Evolutionary conservation across 2,888 invertebrate species (phyloP).

Genomic region (Oxystoma pomonae): DNA sequence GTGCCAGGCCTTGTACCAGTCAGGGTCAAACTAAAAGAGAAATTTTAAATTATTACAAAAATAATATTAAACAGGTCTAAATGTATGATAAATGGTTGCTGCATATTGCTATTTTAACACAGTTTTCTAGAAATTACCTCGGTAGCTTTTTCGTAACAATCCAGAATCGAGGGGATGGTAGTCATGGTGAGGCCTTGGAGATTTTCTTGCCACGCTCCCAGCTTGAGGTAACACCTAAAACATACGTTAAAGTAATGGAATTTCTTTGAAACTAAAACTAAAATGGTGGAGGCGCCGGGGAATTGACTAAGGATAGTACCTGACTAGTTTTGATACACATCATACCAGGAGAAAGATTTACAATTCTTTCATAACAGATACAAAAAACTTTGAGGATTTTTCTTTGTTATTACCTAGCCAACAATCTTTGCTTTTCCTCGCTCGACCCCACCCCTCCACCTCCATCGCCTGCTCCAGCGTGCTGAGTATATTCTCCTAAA

Average conservation of each 20-base stretch:
- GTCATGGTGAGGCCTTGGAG: slow-evolving; percentile 74
- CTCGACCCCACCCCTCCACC: slow-evolving; percentile 28
- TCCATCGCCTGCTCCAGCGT: neutral
- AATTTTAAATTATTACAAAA: neutral
- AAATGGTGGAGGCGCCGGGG: neutral
- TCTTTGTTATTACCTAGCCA: slow-evolving; percentile 35
- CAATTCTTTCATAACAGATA: too few species aligned
- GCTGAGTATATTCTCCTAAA: neutral
- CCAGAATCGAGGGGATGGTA: slow-evolving; percentile 71
- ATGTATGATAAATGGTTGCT: neutral
- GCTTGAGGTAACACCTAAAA: slow-evolving; percentile 75
- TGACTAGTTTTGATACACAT: too few species aligned
- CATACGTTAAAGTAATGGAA: neutral
- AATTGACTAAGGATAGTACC: too few species aligned
- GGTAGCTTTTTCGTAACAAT: slow-evolving; percentile 79
- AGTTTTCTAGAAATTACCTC: too few species aligned
- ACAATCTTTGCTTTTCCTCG: slow-evolving; percentile 34
- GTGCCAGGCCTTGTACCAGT: slow-evolving; percentile 99
- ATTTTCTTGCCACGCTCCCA: slow-evolving; percentile 94
- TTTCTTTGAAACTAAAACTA: neutral
- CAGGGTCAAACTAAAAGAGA: slow-evolving; percentile 57
- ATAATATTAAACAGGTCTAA: neutral
- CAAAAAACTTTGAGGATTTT: neutral
- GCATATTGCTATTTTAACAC: neutral
- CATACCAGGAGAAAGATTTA: too few species aligned